phyloP scores from a whole-genome alignment of 2,888 invertebrate species.

The Callyntrura sp. region DNA sequence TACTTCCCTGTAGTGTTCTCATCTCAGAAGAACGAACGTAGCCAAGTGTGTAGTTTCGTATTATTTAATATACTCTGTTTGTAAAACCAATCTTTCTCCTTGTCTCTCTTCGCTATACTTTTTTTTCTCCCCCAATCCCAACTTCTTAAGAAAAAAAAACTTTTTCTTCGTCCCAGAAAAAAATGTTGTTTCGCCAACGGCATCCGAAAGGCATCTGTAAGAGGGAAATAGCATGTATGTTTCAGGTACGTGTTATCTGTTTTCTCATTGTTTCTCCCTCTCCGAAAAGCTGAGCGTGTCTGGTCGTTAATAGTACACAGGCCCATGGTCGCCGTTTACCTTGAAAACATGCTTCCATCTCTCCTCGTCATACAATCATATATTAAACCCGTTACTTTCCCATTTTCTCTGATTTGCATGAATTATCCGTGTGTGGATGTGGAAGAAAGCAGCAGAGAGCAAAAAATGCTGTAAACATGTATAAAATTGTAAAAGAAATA shows the following conservation, averaged over 20 bases:
- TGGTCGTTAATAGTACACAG: not conserved
- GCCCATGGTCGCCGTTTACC: not conserved
- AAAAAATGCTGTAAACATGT: not conserved
- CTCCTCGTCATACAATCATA: conserved; percentile 30
- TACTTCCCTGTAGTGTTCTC: too few relatives aligned
- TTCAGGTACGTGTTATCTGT: conserved; percentile 8
- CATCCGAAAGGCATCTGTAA: not conserved
- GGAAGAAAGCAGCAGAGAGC: not conserved
- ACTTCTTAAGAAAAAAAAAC: not conserved
- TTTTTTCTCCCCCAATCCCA: not conserved
- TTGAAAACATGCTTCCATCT: not conserved
- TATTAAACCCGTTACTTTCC: conserved; percentile 54
- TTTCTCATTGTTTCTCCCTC: not conserved
- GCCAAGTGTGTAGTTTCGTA: not conserved
- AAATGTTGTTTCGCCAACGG: conserved; percentile 16
- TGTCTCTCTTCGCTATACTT: not conserved
- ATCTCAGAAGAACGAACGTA: too few relatives aligned
- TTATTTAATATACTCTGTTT: not conserved
- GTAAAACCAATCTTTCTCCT: not conserved
- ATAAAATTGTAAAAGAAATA: conserved; percentile 12
- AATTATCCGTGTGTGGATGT: conserved; percentile 31
- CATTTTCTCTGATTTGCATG: conserved; percentile 62
- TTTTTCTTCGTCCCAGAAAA: conserved; percentile 1
- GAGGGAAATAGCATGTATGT: not conserved
- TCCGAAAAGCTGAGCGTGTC: not conserved